phyloP scores from a whole-genome alignment of 1,140 invertebrate genomes.

The Nebria ingens region DNA sequence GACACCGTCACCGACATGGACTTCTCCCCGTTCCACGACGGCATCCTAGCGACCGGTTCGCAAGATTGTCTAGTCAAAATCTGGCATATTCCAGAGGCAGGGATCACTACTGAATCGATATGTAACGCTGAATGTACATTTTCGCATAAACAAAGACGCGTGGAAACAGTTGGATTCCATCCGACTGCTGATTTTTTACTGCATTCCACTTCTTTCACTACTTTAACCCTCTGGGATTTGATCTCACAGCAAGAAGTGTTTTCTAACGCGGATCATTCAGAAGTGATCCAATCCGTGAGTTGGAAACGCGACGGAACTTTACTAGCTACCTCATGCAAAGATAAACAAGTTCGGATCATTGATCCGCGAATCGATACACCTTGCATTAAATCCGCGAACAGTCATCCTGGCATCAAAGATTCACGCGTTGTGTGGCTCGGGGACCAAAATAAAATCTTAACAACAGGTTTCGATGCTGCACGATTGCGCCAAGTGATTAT shows the following conservation, averaged over 20 bases:
- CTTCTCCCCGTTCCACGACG: constrained; percentile 91
- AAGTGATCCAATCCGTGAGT: constrained; percentile 72
- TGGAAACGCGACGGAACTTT: constrained; percentile 76
- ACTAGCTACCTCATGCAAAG: constrained; percentile 66
- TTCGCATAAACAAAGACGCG: constrained; percentile 67
- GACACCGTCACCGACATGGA: constrained; percentile 92
- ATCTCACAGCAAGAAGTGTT: constrained; percentile 69
- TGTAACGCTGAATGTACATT: constrained; percentile 69
- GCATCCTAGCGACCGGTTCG: constrained; percentile 78
- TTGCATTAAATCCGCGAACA: constrained; percentile 54
- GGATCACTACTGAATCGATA: constrained; percentile 66
- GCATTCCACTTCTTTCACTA: constrained; percentile 69
- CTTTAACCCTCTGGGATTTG: constrained; percentile 80
- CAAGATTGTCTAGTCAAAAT: constrained; percentile 84
- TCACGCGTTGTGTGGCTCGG: constrained; percentile 83
- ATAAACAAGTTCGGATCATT: constrained; percentile 70
- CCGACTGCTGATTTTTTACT: constrained; percentile 75
- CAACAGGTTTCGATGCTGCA: constrained; percentile 67
- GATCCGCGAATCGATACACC: constrained; percentile 58
- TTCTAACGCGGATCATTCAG: constrained; percentile 64
- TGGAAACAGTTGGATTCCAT: constrained; percentile 80
- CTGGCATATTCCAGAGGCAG: constrained; percentile 73
- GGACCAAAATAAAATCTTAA: constrained; percentile 67
- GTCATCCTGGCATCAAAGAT: constrained; percentile 83
- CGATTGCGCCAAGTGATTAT: constrained; percentile 77